These are phyloP conservation scores for Falco novaeseelandiae DNA, from an alignment of 2,797 vertebrate species.

Conservation along the genomic window DNA sequence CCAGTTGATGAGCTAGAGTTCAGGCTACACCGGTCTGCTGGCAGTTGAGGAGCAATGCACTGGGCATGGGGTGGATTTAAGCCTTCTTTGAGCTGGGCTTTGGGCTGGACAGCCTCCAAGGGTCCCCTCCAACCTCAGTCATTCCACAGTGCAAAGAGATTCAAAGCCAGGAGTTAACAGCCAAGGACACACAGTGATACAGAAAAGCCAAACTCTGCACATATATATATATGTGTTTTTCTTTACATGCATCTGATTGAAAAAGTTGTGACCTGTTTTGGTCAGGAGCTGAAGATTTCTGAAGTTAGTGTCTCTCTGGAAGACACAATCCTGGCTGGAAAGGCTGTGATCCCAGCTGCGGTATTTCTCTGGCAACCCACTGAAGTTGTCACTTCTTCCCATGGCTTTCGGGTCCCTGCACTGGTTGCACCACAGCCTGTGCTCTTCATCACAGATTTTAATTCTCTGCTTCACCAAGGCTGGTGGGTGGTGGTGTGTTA, in stretches of 20 bases:
- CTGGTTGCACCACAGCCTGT: neutral
- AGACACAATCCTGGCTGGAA: neutral
- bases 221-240: rapidly evolving
- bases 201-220: neutral
- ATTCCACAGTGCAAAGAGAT: neutral
- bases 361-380: neutral
- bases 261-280: neutral
- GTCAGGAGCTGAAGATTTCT: neutral
- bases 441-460: neutral
- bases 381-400: constrained; percentile 6
- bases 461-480: neutral
- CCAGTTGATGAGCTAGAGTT: neutral
- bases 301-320: rapidly evolving
- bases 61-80: neutral
- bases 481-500: neutral
- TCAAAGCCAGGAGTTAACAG: neutral
- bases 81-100: neutral
- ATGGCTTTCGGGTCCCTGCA: neutral
- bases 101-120: neutral
- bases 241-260: neutral
- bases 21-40: neutral
- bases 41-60: neutral
- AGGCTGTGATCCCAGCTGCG: neutral
- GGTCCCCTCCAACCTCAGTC: neutral
- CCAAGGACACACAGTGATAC: neutral